Evolutionary conservation across 2,797 vertebrate species (phyloP).

Genomic region (Buceros bicornis): DNA sequence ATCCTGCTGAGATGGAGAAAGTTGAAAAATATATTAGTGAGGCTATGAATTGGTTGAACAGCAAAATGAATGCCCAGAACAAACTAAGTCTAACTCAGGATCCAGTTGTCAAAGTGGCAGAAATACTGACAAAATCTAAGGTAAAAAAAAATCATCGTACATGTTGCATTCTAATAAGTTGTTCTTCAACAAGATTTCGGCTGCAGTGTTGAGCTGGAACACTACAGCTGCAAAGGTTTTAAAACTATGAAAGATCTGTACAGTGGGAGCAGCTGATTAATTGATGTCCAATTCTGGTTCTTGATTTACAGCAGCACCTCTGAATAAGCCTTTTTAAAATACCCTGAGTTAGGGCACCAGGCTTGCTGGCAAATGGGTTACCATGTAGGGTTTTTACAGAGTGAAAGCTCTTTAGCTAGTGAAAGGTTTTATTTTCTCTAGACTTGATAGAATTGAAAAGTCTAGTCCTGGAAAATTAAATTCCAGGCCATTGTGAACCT

Average conservation of each 20-base stretch:
- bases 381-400: background rate
- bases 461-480: background rate
- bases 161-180: background rate
- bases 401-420: background rate
- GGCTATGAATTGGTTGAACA: constrained; percentile 92
- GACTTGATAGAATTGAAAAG: background rate
- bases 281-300: background rate
- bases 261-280: background rate
- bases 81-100: constrained; percentile 90
- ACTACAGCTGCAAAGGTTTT: background rate
- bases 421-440: background rate
- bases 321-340: background rate
- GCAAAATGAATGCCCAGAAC: constrained; percentile 92
- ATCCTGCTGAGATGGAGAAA: constrained; percentile 85
- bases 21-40: constrained; percentile 90
- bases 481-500: background rate
- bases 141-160: constrained; percentile 65
- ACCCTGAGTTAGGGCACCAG: background rate
- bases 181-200: background rate
- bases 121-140: constrained; percentile 92
- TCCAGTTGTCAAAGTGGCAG: constrained; percentile 91
- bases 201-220: background rate
- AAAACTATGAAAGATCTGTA: background rate
- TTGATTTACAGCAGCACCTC: background rate
- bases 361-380: background rate